Evolutionary conservation across 2,888 invertebrate genomes (phyloP), one percentile per base, ranked within the genome.

Genomic region (Alitta virens): DNA sequence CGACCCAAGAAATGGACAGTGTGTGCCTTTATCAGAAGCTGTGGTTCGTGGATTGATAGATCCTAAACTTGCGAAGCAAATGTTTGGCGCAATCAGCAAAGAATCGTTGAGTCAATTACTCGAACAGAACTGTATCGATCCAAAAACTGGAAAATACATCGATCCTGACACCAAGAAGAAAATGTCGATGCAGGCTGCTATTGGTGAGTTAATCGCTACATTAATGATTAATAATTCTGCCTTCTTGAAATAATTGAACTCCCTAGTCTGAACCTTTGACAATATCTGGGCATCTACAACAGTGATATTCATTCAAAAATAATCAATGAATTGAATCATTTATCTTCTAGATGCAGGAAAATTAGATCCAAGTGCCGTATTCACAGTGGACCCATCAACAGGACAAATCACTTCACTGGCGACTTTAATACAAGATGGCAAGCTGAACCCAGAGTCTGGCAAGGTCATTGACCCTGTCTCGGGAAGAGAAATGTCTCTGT

Each of bases 401-500:
- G 70, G 74, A 2, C 70, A 69, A 58, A 65, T 78, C 16, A 67
- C 69, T 25, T 76, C 75, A 52, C 52, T 16, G 52, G 27, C 72
- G 7, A 61, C 68, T 7, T 76, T 76, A 12, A 70, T 77, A 21
- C 73, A 77, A 52, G 68, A 69, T 53, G 77, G 75, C 2, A 68
- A 74, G 16, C 74, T 74, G 58, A 72, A 76, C 63, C 69, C 73
- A n/a, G 69, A 72, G 27, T 72, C 73, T 12, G 78, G 76, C 18
- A 71, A 71, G 63, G 71, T 76, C 57, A 67, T 72, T 42, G 73
- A 74, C 55, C 67, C 93, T 23, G 88, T 88, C 74, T 94, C 92
- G 0, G 92, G 90, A 68, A 90, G 93, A 79, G 87, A 91, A 68
- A n/a, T n/a, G n/a, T n/a, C n/a, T n/a, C n/a, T n/a, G 60, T 86